Percentiles rank a stretch among this genome's conserved stretches.
Conservation (phyloP, 2,888 invertebrate species). For the Eurytoma adleriae region DNA sequence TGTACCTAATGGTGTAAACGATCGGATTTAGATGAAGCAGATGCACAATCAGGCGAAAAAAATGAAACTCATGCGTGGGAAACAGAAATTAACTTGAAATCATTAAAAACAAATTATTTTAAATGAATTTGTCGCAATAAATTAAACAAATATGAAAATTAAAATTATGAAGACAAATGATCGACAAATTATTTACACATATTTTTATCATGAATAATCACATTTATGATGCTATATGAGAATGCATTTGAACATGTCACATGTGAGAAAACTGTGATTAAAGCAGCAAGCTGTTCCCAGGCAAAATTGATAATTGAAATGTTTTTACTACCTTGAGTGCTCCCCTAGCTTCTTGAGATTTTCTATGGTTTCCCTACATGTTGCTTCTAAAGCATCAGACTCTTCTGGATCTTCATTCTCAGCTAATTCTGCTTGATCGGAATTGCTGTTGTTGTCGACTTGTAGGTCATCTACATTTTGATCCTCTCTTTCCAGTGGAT, state of each 20-base stretch:
- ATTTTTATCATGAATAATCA: too few relatives aligned
- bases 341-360: slow-evolving; percentile 73
- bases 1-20: slow-evolving; percentile 57
- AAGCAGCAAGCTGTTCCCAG: slow-evolving; percentile 23
- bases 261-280: too few relatives aligned
- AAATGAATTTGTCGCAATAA: not conserved
- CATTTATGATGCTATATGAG: too few relatives aligned
- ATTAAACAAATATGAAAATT: slow-evolving; percentile 4
- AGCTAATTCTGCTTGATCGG: slow-evolving; percentile 62
- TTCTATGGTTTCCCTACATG: slow-evolving; percentile 73
- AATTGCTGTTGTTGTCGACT: slow-evolving; percentile 65
- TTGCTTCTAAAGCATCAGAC: slow-evolving; percentile 71
- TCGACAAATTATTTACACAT: too few relatives aligned
- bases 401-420: slow-evolving; percentile 71
- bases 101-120: not conserved
- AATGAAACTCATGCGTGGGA: slow-evolving; percentile 27
- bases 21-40: slow-evolving; percentile 50
- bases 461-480: slow-evolving; percentile 72
- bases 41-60: slow-evolving; percentile 27
- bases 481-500: slow-evolving; percentile 73
- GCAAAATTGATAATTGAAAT: slow-evolving; percentile 13
- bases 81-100: slow-evolving; percentile 20
- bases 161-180: slow-evolving; percentile 12
- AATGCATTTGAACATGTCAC: too few relatives aligned
- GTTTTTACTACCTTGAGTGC: slow-evolving; percentile 69